A percentile compares a stretch with the other conserved stretches of the same genome.
These are phyloP conservation scores for Euglossa dilemma DNA, from an alignment of 1,140 invertebrate genomes.

Conservation along the genomic window DNA sequence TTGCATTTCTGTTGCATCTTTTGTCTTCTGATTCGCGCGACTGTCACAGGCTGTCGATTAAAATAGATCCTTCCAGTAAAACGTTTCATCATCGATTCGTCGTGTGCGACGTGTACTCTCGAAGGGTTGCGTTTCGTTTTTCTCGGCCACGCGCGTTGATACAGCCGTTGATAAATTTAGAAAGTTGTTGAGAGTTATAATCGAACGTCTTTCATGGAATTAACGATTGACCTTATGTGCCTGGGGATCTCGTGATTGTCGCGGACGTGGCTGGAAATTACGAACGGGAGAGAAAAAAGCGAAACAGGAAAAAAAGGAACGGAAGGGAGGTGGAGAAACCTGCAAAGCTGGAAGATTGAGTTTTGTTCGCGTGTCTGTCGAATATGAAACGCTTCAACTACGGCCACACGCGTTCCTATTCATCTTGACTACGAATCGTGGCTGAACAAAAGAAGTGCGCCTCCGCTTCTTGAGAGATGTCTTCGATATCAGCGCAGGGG, in stretches of 20 bases:
- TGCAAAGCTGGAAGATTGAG: neutral
- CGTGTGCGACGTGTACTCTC: neutral
- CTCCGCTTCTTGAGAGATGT: constrained; percentile 73
- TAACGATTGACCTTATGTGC: neutral
- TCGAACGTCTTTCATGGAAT: constrained; percentile 7
- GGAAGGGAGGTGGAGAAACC: constrained; percentile 1
- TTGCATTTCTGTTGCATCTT: too few relatives aligned
- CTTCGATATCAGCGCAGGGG: constrained; percentile 88
- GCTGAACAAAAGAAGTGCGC: constrained; percentile 33
- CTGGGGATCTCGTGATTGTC: neutral
- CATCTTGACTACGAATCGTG: constrained; percentile 62
- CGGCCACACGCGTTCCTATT: constrained; percentile 13
- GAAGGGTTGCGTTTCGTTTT: constrained; percentile 29
- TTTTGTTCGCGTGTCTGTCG: constrained; percentile 1
- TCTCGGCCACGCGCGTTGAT: neutral
- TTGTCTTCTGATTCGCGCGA: neutral
- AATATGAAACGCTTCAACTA: constrained; percentile 53
- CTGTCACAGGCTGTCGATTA: constrained; percentile 10
- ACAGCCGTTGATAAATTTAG: constrained; percentile 29
- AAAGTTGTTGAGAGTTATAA: neutral
- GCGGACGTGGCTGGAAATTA: neutral
- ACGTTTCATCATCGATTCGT: constrained; percentile 42
- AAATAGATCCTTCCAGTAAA: constrained; percentile 46
- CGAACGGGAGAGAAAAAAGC: neutral
- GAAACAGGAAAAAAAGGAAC: neutral